phyloP scores from a whole-genome alignment of 2,113 vertebrate species.

The Neolamprologus fasciatus region DNA sequence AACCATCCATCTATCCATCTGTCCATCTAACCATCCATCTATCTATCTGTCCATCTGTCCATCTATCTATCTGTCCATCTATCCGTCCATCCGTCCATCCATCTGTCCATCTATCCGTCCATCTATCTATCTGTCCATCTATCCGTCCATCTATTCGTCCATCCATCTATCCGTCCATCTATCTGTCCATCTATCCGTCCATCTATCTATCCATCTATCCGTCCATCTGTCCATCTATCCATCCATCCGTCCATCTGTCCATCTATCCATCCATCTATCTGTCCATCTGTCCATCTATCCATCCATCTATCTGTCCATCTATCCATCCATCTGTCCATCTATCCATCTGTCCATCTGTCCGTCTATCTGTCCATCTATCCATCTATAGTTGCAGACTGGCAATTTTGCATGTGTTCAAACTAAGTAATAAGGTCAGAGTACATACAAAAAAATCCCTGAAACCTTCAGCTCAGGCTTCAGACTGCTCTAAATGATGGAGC shows the following conservation, averaged over 20 bases:
- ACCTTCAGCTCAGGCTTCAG: background rate
- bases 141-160: accelerated
- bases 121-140: accelerated
- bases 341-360: background rate
- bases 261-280: accelerated
- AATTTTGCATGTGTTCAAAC: background rate
- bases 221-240: accelerated
- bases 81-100: accelerated
- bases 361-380: accelerated
- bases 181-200: accelerated
- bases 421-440: accelerated
- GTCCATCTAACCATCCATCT: accelerated
- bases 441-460: background rate
- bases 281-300: accelerated
- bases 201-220: accelerated
- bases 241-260: accelerated
- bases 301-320: accelerated
- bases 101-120: accelerated
- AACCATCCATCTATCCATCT: no score
- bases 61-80: accelerated
- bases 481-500: background rate
- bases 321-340: accelerated
- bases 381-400: background rate
- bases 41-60: accelerated
- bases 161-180: accelerated